These are phyloP conservation scores for Harpalus rufipes DNA, from an alignment of 2,888 invertebrate genomes.

Conservation along the genomic window DNA sequence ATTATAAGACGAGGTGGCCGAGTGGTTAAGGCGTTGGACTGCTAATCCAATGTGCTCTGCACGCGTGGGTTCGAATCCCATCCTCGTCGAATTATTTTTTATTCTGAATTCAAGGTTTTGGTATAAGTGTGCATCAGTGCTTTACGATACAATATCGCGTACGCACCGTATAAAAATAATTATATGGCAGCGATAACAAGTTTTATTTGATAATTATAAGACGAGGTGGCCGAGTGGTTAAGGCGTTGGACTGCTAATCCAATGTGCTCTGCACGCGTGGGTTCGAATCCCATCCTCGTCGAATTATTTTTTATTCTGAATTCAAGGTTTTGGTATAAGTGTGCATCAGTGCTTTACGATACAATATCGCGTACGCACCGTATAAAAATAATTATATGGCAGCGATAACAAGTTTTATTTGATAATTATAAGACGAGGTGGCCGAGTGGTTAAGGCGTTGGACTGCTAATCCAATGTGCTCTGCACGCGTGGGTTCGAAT, in stretches of 20 bases:
- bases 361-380: too few relatives aligned
- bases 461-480: conserved; percentile 84
- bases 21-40: conserved; percentile 84
- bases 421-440: conserved; percentile 77
- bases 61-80: conserved; percentile 84
- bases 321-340: too few relatives aligned
- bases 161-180: too few relatives aligned
- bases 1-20: conserved; percentile 80
- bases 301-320: conserved; percentile 63
- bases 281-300: conserved; percentile 82
- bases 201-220: conserved; percentile 68
- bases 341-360: too few relatives aligned
- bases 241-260: conserved; percentile 84
- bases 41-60: conserved; percentile 83
- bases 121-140: too few relatives aligned
- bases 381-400: too few relatives aligned
- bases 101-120: too few relatives aligned
- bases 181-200: too few relatives aligned
- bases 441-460: conserved; percentile 84
- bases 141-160: too few relatives aligned
- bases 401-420: too few relatives aligned
- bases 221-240: conserved; percentile 84
- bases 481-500: conserved; percentile 84
- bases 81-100: conserved; percentile 76
- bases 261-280: conserved; percentile 83